These are phyloP conservation scores for Lagorchestes hirsutus DNA, from an alignment of 2,797 vertebrate species.

Conservation along the genomic window DNA sequence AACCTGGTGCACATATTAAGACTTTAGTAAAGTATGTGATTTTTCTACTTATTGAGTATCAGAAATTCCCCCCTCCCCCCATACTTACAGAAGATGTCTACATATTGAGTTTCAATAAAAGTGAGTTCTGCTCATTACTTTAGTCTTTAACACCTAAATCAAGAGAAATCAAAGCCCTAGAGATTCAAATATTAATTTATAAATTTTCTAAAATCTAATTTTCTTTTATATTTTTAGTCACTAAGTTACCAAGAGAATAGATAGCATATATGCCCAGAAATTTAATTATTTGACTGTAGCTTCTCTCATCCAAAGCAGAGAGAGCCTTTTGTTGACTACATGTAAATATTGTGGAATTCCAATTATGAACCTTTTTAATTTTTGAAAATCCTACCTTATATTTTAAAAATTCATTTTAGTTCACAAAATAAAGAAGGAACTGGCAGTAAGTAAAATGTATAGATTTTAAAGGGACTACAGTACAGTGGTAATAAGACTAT, in stretches of 20 bases:
- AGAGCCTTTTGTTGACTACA: background rate
- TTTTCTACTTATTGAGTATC: background rate
- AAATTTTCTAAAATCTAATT: constrained; percentile 8
- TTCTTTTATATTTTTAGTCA: constrained; percentile 45
- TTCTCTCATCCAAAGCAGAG: constrained; percentile 18
- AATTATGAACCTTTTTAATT: constrained; percentile 34
- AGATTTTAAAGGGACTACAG: background rate
- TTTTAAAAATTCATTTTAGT: constrained; percentile 31
- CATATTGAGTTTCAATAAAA: constrained; percentile 46
- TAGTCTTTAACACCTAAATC: constrained; percentile 23
- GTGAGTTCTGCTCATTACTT: constrained; percentile 36
- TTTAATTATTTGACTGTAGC: rapidly evolving
- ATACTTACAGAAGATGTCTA: background rate
- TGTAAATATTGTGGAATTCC: constrained; percentile 24
- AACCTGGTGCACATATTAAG: background rate
- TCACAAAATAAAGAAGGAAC: background rate
- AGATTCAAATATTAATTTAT: constrained; percentile 22
- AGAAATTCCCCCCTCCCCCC: background rate
- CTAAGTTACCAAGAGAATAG: background rate
- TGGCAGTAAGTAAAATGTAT: constrained; percentile 7
- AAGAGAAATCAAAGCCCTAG: constrained; percentile 38
- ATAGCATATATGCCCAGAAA: constrained; percentile 25
- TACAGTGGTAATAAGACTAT: background rate
- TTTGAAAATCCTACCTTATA: background rate
- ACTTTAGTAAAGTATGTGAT: background rate